A percentile compares a stretch with the other conserved stretches of the same genome.
phyloP scores from a whole-genome alignment of 2,113 vertebrate genomes.

The Glaucidium brasilianum region DNA sequence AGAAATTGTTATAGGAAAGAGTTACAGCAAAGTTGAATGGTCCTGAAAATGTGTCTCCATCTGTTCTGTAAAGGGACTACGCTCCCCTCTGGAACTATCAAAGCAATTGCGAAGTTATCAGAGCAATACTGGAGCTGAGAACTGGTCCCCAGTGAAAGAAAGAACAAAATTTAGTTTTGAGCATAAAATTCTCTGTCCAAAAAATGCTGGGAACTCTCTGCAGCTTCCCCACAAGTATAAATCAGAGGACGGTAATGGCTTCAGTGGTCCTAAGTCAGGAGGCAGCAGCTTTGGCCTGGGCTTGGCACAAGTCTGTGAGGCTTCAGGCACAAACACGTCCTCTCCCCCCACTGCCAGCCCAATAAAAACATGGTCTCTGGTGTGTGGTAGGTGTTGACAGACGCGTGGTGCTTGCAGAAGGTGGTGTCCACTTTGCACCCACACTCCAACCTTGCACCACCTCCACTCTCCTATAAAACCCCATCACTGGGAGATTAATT shows the following conservation, averaged over 20 bases:
- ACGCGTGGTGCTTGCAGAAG: neutral
- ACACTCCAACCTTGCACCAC: accelerated
- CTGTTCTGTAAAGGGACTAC: conserved; percentile 12
- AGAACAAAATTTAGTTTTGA: neutral
- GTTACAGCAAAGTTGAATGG: neutral
- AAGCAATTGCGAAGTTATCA: neutral
- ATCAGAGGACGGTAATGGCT: neutral
- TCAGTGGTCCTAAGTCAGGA: neutral
- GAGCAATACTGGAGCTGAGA: conserved; percentile 21
- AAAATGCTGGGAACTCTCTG: neutral
- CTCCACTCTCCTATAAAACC: accelerated
- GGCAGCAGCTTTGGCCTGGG: neutral
- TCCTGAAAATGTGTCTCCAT: conserved; percentile 18
- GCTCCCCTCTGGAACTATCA: conserved; percentile 10
- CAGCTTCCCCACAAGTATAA: neutral
- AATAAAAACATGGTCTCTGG: accelerated
- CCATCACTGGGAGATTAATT: accelerated
- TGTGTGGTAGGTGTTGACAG: accelerated
- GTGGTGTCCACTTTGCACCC: neutral
- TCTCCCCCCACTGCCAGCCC: accelerated
- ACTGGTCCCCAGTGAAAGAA: neutral
- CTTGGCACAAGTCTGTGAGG: neutral
- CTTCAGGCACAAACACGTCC: neutral
- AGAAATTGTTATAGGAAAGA: neutral
- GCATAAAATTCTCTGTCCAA: neutral